Conservation (phyloP, 2,888 invertebrate species). For the Pyrrhosoma nymphula region DNA sequence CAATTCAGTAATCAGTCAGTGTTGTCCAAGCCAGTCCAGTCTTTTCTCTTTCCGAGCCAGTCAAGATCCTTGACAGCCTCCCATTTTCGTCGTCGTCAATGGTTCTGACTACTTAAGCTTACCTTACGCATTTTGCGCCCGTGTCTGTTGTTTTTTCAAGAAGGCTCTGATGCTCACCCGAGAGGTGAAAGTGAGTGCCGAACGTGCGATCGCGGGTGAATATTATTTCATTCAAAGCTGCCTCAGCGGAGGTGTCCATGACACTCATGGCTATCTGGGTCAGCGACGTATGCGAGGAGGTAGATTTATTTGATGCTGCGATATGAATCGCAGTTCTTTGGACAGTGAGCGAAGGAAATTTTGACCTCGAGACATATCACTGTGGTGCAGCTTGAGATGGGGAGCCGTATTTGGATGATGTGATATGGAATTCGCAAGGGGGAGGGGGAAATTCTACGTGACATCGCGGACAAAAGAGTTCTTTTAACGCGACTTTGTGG, state of each 20-base stretch:
- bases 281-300: background rate
- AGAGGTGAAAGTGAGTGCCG: background rate
- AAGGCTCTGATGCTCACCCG: background rate
- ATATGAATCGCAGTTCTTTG: background rate
- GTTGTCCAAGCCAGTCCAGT: too few species aligned
- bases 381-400: background rate
- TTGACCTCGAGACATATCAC: background rate
- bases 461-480: background rate
- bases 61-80: too few species aligned
- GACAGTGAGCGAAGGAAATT: background rate
- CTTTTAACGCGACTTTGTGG: background rate
- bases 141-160: background rate
- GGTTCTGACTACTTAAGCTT: too few species aligned
- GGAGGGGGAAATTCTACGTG: background rate
- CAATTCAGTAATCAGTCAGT: too few species aligned
- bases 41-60: too few species aligned
- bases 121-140: background rate
- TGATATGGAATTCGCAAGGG: background rate
- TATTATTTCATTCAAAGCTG: background rate
- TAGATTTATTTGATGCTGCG: background rate
- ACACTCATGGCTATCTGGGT: constrained; percentile 18
- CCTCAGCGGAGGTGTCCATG: background rate
- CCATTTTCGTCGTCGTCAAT: too few species aligned
- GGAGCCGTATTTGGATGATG: background rate
- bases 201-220: background rate